Conservation (phyloP, 2,797 vertebrate species). For the Parauchenoglanis ngamensis region DNA sequence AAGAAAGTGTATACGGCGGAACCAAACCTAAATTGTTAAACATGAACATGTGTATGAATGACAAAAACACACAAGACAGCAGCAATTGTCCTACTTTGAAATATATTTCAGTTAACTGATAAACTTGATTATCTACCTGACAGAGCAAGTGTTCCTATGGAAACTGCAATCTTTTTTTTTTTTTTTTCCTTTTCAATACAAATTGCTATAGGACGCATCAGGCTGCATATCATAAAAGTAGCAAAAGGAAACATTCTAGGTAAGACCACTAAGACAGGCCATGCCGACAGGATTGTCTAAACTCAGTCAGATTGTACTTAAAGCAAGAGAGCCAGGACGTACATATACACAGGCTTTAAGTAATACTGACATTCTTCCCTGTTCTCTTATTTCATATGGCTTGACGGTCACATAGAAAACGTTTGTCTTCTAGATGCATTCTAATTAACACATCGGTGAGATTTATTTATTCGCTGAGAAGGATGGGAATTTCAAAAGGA, state of each 20-base stretch:
- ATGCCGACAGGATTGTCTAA: conserved; percentile 29
- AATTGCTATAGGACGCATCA: conserved; percentile 8
- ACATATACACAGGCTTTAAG: conserved; percentile 36
- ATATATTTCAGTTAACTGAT: conserved; percentile 41
- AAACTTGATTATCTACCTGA: conserved; percentile 25
- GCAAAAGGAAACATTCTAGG: conserved; percentile 24
- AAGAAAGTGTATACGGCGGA: neutral
- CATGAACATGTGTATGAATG: neutral
- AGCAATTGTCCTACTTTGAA: conserved; percentile 15
- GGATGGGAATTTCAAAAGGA: neutral
- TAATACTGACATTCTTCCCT: conserved; percentile 57
- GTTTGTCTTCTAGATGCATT: conserved; percentile 14
- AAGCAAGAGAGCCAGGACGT: neutral
- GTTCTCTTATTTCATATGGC: conserved; percentile 23
- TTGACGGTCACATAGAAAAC: conserved; percentile 4
- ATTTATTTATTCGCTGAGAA: conserved; percentile 20
- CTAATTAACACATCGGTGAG: neutral
- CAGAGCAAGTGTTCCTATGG: conserved; percentile 28
- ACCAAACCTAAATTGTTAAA: neutral
- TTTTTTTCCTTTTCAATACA: neutral
- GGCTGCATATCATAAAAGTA: conserved; percentile 34
- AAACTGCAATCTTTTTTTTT: neutral
- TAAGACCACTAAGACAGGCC: neutral
- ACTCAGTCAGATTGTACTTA: conserved; percentile 6
- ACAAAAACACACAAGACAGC: neutral